Base-by-base conservation (phyloP, 1,140 invertebrate genomes). In the Trachymyrmex septentrionalis region DNA sequence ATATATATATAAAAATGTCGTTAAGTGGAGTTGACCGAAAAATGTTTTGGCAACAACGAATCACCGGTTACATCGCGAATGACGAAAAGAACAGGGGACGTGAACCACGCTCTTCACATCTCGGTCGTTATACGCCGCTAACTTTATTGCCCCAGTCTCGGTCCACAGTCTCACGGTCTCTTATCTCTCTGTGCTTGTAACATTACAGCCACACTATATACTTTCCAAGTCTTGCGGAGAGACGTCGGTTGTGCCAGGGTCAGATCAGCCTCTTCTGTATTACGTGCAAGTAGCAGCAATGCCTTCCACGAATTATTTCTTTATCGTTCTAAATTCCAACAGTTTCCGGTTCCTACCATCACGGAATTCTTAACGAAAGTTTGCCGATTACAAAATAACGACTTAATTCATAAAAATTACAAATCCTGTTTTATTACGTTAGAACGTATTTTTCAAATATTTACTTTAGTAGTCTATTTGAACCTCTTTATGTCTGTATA, bases 171-270 rank as follows among this genome's bases (percentile, higher is more conserved):
- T 66, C 66, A 59, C 82, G 73, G 50, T 77, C 75, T 59, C 85
- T 89, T 90, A 90, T 90, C 85, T 90, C 66, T 24, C 12, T 14
- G 27, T 61, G 24, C 71, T 87, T 78, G 86, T 64, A 77, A 76
- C 69, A 71, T 48, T 53, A 73, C 73, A 21, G 53, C 72, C 71
- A 69, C 66, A 57, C 85, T 87, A 84, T 87, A 84, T 90, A 88
- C 61, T 66, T 78, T 78, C 85, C 50, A 59, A 57, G 80, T 53
- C 38, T 75, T 21, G 19, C 78, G 48, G 24, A 69, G 61, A 80
- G 76, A 30, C 34, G 66, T 50, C 5, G 48, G 61, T 73, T 78
- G 63, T 21, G 24, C 64, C 38, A 48, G 48, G 72, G 71, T 88
- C 81, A 87, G 50, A 78, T 59, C 86, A 53, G 48, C 61, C 30